Conservation (phyloP, 2,888 invertebrate genomes). For the Nymphalis urticae region DNA sequence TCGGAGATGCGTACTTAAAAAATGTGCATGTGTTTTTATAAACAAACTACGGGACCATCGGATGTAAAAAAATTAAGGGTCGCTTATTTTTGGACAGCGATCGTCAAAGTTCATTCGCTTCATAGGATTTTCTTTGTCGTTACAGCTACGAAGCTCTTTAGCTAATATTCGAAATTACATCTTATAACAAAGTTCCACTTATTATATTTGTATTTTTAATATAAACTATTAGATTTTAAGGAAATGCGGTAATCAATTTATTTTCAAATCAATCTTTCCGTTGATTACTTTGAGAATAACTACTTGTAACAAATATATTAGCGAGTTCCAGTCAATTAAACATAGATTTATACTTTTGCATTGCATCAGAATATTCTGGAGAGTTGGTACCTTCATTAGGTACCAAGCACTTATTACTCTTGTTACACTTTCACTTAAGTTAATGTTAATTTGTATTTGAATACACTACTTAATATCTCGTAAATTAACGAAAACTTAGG, state of each 20-base stretch:
- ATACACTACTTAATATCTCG: not conserved
- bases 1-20: constrained; percentile 72
- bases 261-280: not conserved
- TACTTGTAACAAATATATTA: constrained; percentile 51
- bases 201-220: too few relatives aligned
- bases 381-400: too few relatives aligned
- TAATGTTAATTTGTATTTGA: too few relatives aligned
- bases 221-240: not conserved
- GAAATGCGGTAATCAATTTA: not conserved
- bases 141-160: not conserved
- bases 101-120: constrained; percentile 46
- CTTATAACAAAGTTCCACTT: not conserved
- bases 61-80: constrained; percentile 62
- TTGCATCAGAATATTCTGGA: not conserved
- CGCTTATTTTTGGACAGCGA: constrained; percentile 44
- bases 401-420: too few relatives aligned
- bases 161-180: too few relatives aligned
- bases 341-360: not conserved
- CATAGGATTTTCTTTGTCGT: not conserved
- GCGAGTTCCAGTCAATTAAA: constrained; percentile 37
- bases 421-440: too few relatives aligned
- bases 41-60: constrained; percentile 61
- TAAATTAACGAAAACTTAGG: constrained; percentile 28
- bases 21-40: constrained; percentile 81
- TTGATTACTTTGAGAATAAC: constrained; percentile 53